These are phyloP conservation scores for Caenorhabditis sp. DNA, from an alignment of 2,888 invertebrate genomes.

Conservation along the genomic window DNA sequence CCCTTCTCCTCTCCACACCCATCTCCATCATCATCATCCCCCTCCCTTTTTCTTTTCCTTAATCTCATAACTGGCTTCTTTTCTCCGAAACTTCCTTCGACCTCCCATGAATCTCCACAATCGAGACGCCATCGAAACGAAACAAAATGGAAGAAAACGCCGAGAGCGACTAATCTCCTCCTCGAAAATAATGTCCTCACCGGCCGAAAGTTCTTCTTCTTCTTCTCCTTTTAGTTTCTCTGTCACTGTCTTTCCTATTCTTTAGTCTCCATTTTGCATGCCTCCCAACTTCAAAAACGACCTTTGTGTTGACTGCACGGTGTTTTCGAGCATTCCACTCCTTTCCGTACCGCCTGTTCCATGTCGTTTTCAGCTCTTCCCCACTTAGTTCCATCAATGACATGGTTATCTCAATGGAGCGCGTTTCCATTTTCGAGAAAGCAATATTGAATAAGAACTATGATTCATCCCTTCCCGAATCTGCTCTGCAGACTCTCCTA, in stretches of 20 bases:
- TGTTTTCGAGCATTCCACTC: slow-evolving; percentile 5
- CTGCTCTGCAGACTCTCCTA: no score
- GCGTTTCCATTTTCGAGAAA: no score
- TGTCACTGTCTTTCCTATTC: neutral
- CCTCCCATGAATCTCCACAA: no score
- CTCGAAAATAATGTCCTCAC: slow-evolving; percentile 5
- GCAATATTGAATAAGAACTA: no score
- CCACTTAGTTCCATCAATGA: no score
- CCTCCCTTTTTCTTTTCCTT: neutral
- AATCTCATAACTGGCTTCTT: neutral
- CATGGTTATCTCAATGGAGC: no score
- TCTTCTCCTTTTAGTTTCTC: neutral
- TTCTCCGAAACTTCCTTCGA: neutral
- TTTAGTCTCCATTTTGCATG: neutral
- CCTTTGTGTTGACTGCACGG: slow-evolving; percentile 31
- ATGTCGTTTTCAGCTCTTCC: neutral
- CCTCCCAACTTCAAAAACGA: neutral
- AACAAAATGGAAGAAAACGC: neutral
- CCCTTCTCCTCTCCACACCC: neutral
- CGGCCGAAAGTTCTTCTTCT: neutral
- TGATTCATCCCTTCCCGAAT: no score
- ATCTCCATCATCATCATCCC: no score
- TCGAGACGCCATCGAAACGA: neutral
- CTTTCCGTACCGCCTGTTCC: slow-evolving; percentile 3
- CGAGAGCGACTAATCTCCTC: neutral